Percentiles rank a stretch among this genome's conserved stretches.
Evolutionary conservation across 2,797 vertebrate species (phyloP).

Genomic region (Diceros bicornis): DNA sequence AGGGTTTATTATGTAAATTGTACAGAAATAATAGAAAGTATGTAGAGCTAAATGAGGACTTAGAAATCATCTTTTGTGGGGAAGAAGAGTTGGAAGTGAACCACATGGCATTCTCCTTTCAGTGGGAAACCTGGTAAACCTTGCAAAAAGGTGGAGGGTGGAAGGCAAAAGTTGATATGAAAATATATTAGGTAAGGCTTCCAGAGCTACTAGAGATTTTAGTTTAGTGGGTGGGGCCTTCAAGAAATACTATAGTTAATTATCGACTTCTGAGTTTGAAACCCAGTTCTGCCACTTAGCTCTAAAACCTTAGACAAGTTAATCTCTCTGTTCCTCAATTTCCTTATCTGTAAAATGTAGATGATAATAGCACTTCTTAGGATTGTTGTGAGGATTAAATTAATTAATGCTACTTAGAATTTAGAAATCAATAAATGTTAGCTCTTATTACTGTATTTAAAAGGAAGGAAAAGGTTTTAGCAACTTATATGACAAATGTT

Average conservation of each 20-base stretch:
- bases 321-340: not conserved
- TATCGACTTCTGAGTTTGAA: conserved; percentile 21
- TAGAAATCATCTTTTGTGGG: conserved; percentile 9
- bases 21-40: not conserved
- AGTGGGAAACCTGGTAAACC: not conserved
- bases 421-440: conserved; percentile 53
- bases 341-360: conserved; percentile 13
- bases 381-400: not conserved
- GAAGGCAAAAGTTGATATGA: not conserved
- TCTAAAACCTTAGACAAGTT: not conserved
- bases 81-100: conserved; percentile 1
- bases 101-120: not conserved
- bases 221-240: not conserved
- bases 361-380: not conserved
- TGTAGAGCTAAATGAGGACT: not conserved
- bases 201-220: not conserved
- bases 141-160: not conserved
- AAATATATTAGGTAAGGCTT: not conserved
- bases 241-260: not conserved
- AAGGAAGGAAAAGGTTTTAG: not conserved
- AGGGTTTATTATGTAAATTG: conserved; percentile 50
- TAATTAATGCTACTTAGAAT: conserved; percentile 46
- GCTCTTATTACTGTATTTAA: conserved; percentile 1
- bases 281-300: not conserved
- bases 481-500: conserved; percentile 21